Evolutionary conservation across 1,140 invertebrate genomes (phyloP).

Genomic region (Ceratina japonica): DNA sequence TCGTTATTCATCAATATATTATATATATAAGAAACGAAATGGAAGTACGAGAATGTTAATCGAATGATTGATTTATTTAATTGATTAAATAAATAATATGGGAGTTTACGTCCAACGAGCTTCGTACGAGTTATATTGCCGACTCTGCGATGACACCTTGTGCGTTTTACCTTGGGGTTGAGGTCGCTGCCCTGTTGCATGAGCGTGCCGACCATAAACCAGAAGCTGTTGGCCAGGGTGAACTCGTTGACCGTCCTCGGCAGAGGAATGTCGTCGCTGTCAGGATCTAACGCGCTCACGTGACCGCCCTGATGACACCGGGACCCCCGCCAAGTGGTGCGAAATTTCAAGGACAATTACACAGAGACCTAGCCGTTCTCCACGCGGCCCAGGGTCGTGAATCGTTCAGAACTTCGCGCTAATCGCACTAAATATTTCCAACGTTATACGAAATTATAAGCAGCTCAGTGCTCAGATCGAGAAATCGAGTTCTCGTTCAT

Average conservation of each 20-base stretch:
- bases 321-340: slow-evolving; percentile 76
- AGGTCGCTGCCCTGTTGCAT: slow-evolving; percentile 97
- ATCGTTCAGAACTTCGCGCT: background rate
- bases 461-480: too few species aligned
- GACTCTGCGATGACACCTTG: slow-evolving; percentile 57
- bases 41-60: too few species aligned
- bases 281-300: slow-evolving; percentile 75
- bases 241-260: slow-evolving; percentile 86
- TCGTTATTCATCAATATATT: too few species aligned
- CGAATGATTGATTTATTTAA: background rate
- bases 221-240: slow-evolving; percentile 90
- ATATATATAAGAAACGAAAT: too few species aligned
- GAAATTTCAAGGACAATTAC: slow-evolving; percentile 75
- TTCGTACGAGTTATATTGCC: slow-evolving; percentile 13
- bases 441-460: too few species aligned
- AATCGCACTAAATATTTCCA: background rate
- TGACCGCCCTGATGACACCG: slow-evolving; percentile 74
- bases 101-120: background rate
- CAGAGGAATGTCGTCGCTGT: slow-evolving; percentile 77
- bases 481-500: too few species aligned
- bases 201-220: slow-evolving; percentile 95
- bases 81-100: too few species aligned
- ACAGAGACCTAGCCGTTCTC: slow-evolving; percentile 34
- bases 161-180: slow-evolving; percentile 86
- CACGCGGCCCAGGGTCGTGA: background rate